Evolutionary conservation across 1,140 invertebrate genomes (phyloP).

Genomic region (Drosophila dunni): DNA sequence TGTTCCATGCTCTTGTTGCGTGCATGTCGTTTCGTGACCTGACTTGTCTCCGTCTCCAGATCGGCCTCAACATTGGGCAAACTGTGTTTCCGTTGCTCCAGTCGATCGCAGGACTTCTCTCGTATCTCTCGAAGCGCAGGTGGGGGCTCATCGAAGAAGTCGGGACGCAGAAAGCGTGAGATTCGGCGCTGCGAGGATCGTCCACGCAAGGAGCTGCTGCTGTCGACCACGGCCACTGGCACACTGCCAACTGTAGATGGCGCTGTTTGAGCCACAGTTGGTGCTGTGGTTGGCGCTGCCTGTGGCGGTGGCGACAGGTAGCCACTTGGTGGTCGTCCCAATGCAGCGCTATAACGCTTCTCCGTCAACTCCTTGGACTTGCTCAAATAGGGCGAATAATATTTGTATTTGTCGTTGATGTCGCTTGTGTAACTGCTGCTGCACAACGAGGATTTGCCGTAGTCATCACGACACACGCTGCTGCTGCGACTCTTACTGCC

Average conservation of each 20-base stretch:
- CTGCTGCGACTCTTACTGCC: constrained; percentile 69
- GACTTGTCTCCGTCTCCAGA: constrained; percentile 26
- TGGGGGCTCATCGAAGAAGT: constrained; percentile 90
- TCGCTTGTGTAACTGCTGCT: constrained; percentile 73
- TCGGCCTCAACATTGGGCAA: constrained; percentile 59
- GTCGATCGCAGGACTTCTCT: constrained; percentile 85
- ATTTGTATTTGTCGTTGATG: constrained; percentile 82
- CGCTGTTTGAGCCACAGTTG: background rate
- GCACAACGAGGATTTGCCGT: constrained; percentile 70
- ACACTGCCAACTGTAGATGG: background rate
- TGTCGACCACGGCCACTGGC: constrained; percentile 32
- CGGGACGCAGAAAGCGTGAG: constrained; percentile 90
- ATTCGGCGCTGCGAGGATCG: constrained; percentile 86
- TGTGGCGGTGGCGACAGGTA: constrained; percentile 74
- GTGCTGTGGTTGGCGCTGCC: background rate
- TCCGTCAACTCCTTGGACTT: constrained; percentile 60
- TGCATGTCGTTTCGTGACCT: constrained; percentile 50
- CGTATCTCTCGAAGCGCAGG: constrained; percentile 88
- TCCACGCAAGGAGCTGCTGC: constrained; percentile 80
- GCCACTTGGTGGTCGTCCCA: constrained; percentile 83
- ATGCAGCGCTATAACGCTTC: constrained; percentile 64
- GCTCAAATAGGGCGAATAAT: constrained; percentile 79
- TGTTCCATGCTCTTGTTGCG: constrained; percentile 81
- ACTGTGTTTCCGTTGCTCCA: constrained; percentile 68
- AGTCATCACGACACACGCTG: constrained; percentile 76